These are phyloP conservation scores for Dyspetes luteomarginatus DNA, from an alignment of 2,888 invertebrate species.

Conservation along the genomic window DNA sequence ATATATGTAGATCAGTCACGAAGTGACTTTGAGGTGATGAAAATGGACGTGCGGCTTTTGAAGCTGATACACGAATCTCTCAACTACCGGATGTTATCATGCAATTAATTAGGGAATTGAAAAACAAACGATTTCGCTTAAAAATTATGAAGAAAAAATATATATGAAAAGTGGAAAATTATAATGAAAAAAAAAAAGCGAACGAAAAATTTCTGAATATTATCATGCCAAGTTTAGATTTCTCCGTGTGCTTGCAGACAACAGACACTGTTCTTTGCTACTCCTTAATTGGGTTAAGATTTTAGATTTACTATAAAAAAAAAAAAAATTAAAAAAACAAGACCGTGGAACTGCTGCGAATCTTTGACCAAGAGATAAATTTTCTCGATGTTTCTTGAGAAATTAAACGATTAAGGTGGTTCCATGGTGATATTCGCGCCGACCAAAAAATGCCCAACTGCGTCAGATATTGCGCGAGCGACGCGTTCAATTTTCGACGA, in stretches of 20 bases:
- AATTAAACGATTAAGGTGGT: slow-evolving; percentile 57
- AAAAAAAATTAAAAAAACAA: slow-evolving; percentile 16
- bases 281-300: slow-evolving; percentile 65
- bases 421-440: slow-evolving; percentile 73
- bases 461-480: slow-evolving; percentile 54
- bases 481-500: slow-evolving; percentile 37
- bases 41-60: slow-evolving; percentile 18
- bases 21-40: slow-evolving; percentile 17
- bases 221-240: slow-evolving; percentile 72
- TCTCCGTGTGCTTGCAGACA: slow-evolving; percentile 82
- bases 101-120: slow-evolving; percentile 25
- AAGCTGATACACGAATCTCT: neutral
- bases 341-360: slow-evolving; percentile 67
- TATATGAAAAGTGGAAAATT: slow-evolving; percentile 14
- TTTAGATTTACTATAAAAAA: slow-evolving; percentile 37
- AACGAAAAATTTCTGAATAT: slow-evolving; percentile 42
- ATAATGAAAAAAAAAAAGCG: slow-evolving; percentile 4
- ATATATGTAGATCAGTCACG: slow-evolving; percentile 29
- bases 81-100: too few species aligned
- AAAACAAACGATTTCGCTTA: neutral
- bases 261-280: slow-evolving; percentile 75
- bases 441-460: slow-evolving; percentile 82
- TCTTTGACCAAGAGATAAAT: neutral
- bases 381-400: slow-evolving; percentile 5
- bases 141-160: neutral